Evolutionary conservation across 2,113 vertebrate species (phyloP).

Genomic region (Lepus timidus): DNA sequence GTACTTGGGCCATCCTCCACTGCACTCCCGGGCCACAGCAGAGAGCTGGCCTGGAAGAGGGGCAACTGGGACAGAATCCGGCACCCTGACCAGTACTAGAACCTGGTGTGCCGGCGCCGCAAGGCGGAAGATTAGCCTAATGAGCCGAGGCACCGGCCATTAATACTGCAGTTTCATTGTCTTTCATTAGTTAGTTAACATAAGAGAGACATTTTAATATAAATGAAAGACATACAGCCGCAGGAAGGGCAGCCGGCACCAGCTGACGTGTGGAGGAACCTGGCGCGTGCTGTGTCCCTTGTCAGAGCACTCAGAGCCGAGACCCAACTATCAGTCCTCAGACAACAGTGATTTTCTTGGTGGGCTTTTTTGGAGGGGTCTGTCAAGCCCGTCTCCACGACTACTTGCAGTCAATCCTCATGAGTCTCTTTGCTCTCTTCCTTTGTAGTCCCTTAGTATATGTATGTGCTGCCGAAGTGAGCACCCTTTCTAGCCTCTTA

Average conservation of each 20-base stretch:
- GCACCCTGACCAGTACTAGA: too few relatives aligned
- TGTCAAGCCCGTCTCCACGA: background rate
- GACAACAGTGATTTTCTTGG: background rate
- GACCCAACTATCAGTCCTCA: background rate
- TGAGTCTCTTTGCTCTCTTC: slow-evolving; percentile 4
- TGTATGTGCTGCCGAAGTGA: background rate
- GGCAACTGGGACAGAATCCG: too few relatives aligned
- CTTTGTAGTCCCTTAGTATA: background rate
- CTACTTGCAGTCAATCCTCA: background rate
- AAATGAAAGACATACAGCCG: background rate
- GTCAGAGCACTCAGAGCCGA: accelerated
- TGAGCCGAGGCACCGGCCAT: too few relatives aligned
- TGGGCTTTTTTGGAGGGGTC: background rate
- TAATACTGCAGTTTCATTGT: slow-evolving; percentile 25
- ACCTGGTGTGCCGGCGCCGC: too few relatives aligned
- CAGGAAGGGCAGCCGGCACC: background rate
- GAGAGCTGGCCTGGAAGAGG: too few relatives aligned
- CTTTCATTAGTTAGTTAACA: slow-evolving; percentile 27
- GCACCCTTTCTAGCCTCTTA: background rate
- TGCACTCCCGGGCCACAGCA: too few relatives aligned
- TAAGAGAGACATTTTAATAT: background rate
- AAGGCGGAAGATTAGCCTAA: too few relatives aligned
- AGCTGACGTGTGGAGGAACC: accelerated
- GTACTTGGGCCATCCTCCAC: too few relatives aligned
- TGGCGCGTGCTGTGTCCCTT: accelerated